phyloP scores from a whole-genome alignment of 2,888 invertebrate species.

The Zeuzera pyrina region DNA sequence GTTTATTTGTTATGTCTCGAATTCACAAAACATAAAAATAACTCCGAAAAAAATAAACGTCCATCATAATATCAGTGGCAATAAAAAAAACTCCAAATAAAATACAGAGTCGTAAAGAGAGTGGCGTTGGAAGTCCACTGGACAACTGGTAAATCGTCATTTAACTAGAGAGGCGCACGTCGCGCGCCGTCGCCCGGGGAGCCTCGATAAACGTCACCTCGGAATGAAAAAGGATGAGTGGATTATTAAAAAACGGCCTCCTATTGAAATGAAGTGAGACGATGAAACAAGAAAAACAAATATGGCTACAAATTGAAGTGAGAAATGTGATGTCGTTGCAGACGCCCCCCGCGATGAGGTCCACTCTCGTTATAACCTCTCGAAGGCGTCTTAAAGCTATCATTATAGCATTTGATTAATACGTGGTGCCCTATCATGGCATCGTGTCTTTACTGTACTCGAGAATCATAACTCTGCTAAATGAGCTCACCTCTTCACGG shows the following conservation, averaged over 20 bases:
- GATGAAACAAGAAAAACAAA: constrained; percentile 55
- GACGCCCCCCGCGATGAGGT: constrained; percentile 48
- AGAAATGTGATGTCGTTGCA: constrained; percentile 59
- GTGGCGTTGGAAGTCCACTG: constrained; percentile 60
- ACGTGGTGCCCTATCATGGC: constrained; percentile 40
- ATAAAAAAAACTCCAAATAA: constrained; percentile 65
- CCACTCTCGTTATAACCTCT: constrained; percentile 23
- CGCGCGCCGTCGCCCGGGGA: constrained; percentile 51
- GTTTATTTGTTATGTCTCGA: background rate
- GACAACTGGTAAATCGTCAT: constrained; percentile 62
- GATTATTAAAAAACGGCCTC: constrained; percentile 50
- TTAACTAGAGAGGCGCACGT: constrained; percentile 48
- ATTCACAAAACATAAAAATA: constrained; percentile 42
- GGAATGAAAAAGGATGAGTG: constrained; percentile 63
- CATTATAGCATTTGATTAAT: constrained; percentile 62
- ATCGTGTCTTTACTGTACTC: constrained; percentile 37
- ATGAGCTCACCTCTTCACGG: constrained; percentile 44
- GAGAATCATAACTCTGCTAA: constrained; percentile 48
- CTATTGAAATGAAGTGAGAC: constrained; percentile 60
- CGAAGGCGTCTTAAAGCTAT: constrained; percentile 28
- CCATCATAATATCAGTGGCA: constrained; percentile 64
- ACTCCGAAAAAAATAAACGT: constrained; percentile 48
- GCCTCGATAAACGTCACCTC: constrained; percentile 65
- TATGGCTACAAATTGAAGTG: constrained; percentile 61
- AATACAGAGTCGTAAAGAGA: constrained; percentile 62